Base-by-base conservation (phyloP, 2,113 vertebrate genomes). In the Chloebia gouldiae region DNA sequence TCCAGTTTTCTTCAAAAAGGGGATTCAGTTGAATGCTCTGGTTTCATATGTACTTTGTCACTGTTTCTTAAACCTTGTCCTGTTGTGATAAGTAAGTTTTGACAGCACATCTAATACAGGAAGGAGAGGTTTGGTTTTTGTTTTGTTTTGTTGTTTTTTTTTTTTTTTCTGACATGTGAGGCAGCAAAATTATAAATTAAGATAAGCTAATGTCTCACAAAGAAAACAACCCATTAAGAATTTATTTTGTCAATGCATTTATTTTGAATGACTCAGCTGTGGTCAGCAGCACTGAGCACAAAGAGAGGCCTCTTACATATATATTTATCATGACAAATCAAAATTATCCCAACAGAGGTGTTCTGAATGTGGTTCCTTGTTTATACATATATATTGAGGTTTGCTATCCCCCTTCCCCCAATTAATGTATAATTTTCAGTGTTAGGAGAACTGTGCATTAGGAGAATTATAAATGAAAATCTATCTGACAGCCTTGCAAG, bases 151-250 rank as follows among this genome's bases (percentile, higher is more conserved):
- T n/a, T n/a, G n/a, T n/a, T n/a, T n/a, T n/a, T n/a, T n/a, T 33
- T 47, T 78, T 42, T 47, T 78, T 42, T 84, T 17, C 80, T 90
- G 57, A 80, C 14, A 30, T 56, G 11, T 23, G 18, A 86, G 45
- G n/a, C n/a, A 78, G 35, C 25, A 93, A 82, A 85, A 85, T 82
- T 77, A 80, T 60, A 73, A 92, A 78, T 78, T 68, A 83, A 88
- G 71, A 75, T 49, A 51, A 81, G 59, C 2, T 39, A 60, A n/a
- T 51, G 9, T 13, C 24, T 86, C 71, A 85, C 28, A 60, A 93
- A 79, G 20, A 63, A 92, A 81, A 15, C 0, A 0, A 59, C 13
- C 16, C 23, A 65, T 86, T 86, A 92, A 89, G 13, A 15, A 81
- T 53, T 92, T 86, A 66, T 56, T 68, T 18, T 76, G 91, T 35